phyloP scores from a whole-genome alignment of 2,888 invertebrate species.

The Atrina japonica region DNA sequence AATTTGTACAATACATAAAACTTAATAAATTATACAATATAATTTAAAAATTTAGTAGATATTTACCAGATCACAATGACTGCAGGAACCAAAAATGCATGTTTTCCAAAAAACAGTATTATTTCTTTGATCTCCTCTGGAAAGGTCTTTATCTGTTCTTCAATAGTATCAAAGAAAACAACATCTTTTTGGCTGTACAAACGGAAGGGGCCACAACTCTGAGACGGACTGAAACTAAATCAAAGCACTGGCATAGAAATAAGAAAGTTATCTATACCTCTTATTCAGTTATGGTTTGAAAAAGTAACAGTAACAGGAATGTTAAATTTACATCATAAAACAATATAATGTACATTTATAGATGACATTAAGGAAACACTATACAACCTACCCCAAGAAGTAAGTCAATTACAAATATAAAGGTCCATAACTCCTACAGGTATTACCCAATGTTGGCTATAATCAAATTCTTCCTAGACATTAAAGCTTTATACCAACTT shows the following conservation, averaged over 20 bases:
- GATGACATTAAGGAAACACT: no score
- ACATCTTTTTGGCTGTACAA: conserved; percentile 80
- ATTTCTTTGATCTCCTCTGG: conserved; percentile 57
- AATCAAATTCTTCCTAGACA: no score
- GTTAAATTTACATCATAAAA: no score
- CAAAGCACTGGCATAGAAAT: neutral
- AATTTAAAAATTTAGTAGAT: no score
- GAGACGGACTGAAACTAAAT: conserved; percentile 82
- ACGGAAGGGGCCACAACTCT: conserved; percentile 91
- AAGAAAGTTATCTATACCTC: neutral
- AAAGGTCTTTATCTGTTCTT: conserved; percentile 65
- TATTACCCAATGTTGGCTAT: no score
- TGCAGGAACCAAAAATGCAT: conserved; percentile 89
- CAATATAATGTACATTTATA: no score
- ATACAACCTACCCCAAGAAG: no score
- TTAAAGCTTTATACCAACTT: no score
- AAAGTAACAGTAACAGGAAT: neutral
- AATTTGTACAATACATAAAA: no score
- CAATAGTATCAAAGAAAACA: conserved; percentile 72
- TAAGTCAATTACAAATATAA: no score
- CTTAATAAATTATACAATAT: neutral
- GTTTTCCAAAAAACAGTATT: conserved; percentile 87
- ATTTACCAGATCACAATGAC: conserved; percentile 85
- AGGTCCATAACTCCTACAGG: no score
- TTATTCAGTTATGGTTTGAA: neutral